Percentiles rank a stretch among this genome's conserved stretches.
These are phyloP conservation scores for Deroplatys truncata DNA, from an alignment of 2,888 invertebrate species.

Conservation along the genomic window DNA sequence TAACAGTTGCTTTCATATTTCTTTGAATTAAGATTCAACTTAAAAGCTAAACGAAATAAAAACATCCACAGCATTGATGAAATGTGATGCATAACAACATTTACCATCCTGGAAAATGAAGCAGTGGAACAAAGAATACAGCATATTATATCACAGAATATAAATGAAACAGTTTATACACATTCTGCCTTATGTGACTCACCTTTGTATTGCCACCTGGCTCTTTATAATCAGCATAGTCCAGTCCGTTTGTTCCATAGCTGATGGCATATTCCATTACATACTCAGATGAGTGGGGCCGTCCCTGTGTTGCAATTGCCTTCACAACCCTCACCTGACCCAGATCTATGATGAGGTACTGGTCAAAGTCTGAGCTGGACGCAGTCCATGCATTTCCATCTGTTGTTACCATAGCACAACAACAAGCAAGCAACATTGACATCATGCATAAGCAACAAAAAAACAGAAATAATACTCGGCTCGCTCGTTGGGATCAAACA, in stretches of 20 bases:
- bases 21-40: too few relatives aligned
- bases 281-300: conserved; percentile 84
- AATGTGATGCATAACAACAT: too few relatives aligned
- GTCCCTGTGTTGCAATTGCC: conserved; percentile 83
- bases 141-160: too few relatives aligned
- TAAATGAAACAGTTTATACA: too few relatives aligned
- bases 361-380: conserved; percentile 84
- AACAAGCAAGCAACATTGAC: conserved; percentile 23
- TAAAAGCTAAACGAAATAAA: too few relatives aligned
- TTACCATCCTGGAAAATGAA: too few relatives aligned
- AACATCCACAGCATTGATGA: too few relatives aligned
- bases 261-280: conserved; percentile 91
- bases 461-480: neutral
- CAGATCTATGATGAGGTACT: conserved; percentile 87
- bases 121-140: too few relatives aligned
- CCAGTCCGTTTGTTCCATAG: conserved; percentile 86
- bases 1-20: too few relatives aligned
- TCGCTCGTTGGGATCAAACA: neutral
- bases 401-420: conserved; percentile 43
- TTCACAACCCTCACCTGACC: conserved; percentile 85
- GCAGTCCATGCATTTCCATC: conserved; percentile 92
- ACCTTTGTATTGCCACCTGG: conserved; percentile 87
- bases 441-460: conserved; percentile 29
- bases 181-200: conserved; percentile 35
- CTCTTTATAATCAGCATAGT: conserved; percentile 86